phyloP scores from a whole-genome alignment of 2,113 vertebrate species.

The Cepphus grylle region DNA sequence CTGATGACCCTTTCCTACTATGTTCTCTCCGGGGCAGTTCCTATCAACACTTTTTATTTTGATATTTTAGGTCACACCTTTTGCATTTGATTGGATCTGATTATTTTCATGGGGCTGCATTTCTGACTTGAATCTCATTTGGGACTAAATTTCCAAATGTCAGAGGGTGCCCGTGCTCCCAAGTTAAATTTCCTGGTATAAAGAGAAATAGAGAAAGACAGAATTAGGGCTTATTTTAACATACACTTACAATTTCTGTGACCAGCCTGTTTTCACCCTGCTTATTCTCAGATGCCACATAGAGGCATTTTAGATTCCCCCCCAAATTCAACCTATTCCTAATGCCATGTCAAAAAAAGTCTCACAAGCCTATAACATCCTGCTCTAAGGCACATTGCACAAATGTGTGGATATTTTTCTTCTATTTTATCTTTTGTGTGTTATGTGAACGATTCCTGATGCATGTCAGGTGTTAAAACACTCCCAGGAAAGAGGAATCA shows the following conservation, averaged over 20 bases:
- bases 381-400: neutral
- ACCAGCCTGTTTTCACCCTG: neutral
- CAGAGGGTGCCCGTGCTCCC: neutral
- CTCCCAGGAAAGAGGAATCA: neutral
- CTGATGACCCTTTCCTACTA: neutral
- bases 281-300: neutral
- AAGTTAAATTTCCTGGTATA: neutral
- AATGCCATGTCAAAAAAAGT: neutral
- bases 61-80: slow-evolving; percentile 12
- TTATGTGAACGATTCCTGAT: neutral
- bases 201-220: slow-evolving; percentile 7
- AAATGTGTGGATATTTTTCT: neutral
- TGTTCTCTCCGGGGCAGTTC: neutral
- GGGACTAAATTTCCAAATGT: slow-evolving; percentile 17
- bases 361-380: neutral
- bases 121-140: neutral
- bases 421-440: neutral
- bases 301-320: neutral
- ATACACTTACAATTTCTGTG: neutral
- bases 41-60: neutral
- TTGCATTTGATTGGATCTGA: neutral
- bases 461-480: slow-evolving; percentile 1
- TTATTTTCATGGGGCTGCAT: neutral
- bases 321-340: neutral
- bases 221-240: slow-evolving; percentile 29